phyloP scores from a whole-genome alignment of 2,797 vertebrate genomes.

The Mergus octosetaceus region DNA sequence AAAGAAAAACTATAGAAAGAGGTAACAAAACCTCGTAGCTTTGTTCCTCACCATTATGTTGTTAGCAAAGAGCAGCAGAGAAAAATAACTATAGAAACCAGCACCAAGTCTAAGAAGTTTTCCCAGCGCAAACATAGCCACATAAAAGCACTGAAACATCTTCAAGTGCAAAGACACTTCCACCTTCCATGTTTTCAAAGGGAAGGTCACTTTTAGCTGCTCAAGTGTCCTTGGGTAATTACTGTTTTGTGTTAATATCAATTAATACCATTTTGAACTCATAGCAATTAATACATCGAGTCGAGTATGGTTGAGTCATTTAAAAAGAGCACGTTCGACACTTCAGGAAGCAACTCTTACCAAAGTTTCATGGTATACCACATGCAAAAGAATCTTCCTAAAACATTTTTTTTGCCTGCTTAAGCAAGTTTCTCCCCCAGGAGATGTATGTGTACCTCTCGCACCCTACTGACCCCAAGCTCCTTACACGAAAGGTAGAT shows the following conservation, averaged over 20 bases:
- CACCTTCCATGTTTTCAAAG: neutral
- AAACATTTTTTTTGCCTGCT: neutral
- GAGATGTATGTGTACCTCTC: accelerated
- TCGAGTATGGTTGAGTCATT: neutral
- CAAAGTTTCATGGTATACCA: constrained; percentile 12
- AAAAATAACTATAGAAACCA: neutral
- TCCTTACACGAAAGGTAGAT: too few species aligned
- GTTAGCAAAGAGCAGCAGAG: neutral
- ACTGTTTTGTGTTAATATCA: neutral
- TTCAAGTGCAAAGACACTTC: neutral
- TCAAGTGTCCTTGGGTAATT: neutral
- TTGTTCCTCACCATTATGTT: neutral
- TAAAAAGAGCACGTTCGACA: constrained; percentile 24
- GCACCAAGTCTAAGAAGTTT: neutral
- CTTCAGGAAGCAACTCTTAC: constrained; percentile 5
- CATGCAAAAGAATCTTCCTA: neutral
- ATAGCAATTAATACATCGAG: neutral
- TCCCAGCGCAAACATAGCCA: neutral
- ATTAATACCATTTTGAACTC: too few species aligned
- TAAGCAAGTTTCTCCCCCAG: neutral
- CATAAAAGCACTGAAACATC: neutral
- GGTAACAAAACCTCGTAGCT: neutral
- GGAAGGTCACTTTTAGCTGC: constrained; percentile 7
- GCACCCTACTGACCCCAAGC: neutral
- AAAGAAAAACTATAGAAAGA: neutral